Base-by-base conservation (phyloP, 2,888 invertebrate species). In the Aromia moschata region DNA sequence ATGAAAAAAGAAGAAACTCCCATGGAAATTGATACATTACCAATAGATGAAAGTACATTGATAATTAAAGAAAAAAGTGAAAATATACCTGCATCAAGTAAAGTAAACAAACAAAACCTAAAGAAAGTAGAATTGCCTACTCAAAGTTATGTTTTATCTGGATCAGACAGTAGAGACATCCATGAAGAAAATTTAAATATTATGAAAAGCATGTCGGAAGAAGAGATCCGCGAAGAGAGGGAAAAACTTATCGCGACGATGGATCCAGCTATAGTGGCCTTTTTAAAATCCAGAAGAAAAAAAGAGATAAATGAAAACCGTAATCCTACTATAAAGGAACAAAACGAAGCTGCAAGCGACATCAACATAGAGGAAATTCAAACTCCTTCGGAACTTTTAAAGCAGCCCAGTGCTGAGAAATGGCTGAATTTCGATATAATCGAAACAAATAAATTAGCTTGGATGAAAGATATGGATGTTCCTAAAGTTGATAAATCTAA, bases 351-450 rank as follows among this genome's bases (percentile, higher is more conserved):
- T 12, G 72, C 72, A 11, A 70, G 72, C 55, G 64, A 72, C 57
- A 60, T 77, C 14, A 68, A 69, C n/a, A 59, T 78, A 20, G 79
- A 80, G 10, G 72, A 84, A 31, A 82, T 85, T 73, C 85, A 86
- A n/a, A 82, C 84, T 70, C 60, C 77, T 0, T 60, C 65, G 11
- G 85, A 87, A 72, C 77, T 89, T 20, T 71, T 89, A 2, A 82
- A 84, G 11, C 83, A 85, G 66, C 85, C 89, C 15, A 82, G 86
- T 62, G 79, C 88, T 0, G 85, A 87, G 59, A 86, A 88, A 44
- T 96, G 94, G 93, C 77, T 94, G 0, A 87, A 96, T 77, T 96
- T 96, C 86, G 87, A 93, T 78, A 84, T 87, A n/a, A 77, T 95
- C 38, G 97, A 97, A 80, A 85, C 86, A 64, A 91, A 93, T 67